Conservation (phyloP, 2,113 vertebrate species). For the Anser cygnoides region DNA sequence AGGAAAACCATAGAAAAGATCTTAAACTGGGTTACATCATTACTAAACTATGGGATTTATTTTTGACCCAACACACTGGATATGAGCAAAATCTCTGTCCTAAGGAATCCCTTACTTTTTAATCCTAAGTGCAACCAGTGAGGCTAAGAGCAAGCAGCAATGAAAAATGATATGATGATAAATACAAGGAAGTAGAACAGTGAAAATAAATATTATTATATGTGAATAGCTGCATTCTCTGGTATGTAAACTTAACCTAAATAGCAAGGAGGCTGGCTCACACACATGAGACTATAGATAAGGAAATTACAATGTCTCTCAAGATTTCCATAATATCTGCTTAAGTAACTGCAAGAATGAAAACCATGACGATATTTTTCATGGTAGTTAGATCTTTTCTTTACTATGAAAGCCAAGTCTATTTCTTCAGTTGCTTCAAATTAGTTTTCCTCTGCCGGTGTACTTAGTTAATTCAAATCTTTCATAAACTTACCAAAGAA, state of each 20-base stretch:
- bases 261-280: not conserved
- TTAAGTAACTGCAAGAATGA: not conserved
- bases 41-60: not conserved
- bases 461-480: not conserved
- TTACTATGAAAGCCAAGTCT: not conserved
- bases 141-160: not conserved
- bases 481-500: not conserved
- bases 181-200: not conserved
- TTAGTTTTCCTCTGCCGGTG: not conserved
- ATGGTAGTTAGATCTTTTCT: not conserved
- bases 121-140: not conserved
- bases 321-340: not conserved
- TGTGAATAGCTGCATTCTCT: constrained; percentile 3
- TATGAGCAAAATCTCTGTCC: not conserved
- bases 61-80: not conserved
- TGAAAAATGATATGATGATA: constrained; percentile 24
- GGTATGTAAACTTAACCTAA: not conserved
- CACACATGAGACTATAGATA: not conserved
- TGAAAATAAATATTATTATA: constrained; percentile 22
- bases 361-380: not conserved
- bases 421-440: not conserved
- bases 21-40: not conserved
- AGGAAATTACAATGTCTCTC: constrained; percentile 24
- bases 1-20: not conserved
- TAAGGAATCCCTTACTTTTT: not conserved